Percentiles rank a stretch among this genome's conserved stretches.
These are phyloP conservation scores for Nicator chloris DNA, from an alignment of 2,113 vertebrate species.

Conservation along the genomic window DNA sequence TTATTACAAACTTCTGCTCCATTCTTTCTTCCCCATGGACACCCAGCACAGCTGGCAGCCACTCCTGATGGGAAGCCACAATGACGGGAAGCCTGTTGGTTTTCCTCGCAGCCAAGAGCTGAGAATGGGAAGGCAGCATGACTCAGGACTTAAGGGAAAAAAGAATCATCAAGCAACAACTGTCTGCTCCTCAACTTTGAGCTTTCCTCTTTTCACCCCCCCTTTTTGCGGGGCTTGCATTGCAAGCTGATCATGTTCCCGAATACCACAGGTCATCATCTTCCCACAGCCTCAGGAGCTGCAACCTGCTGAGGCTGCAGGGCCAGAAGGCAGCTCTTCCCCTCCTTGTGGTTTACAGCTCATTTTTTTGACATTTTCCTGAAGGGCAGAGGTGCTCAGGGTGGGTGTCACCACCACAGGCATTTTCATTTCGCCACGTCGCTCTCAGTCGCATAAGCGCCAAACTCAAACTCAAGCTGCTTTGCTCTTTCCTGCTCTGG, in stretches of 20 bases:
- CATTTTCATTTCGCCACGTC: fast-evolving
- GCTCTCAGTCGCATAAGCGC: fast-evolving
- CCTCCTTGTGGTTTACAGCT: background rate
- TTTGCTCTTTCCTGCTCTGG: background rate
- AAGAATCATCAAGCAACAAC: background rate
- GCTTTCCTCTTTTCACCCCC: background rate
- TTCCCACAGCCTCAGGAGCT: slow-evolving; percentile 58
- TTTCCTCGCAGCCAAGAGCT: background rate
- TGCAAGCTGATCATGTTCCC: slow-evolving; percentile 21
- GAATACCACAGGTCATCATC: slow-evolving; percentile 17
- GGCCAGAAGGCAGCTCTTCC: slow-evolving; percentile 24
- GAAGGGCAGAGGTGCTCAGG: background rate
- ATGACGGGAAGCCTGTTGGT: background rate
- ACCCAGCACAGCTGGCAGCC: background rate
- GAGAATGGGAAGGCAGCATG: background rate
- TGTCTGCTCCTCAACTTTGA: background rate
- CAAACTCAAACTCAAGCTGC: background rate
- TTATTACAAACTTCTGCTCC: background rate
- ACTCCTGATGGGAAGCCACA: background rate
- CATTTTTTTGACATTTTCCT: background rate
- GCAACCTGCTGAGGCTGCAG: slow-evolving; percentile 35
- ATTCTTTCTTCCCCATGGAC: fast-evolving
- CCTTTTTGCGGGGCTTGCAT: background rate
- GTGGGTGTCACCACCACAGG: background rate
- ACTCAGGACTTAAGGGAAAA: background rate